Conservation (phyloP, 2,113 vertebrate species). For the Pogonocichla stellata region DNA sequence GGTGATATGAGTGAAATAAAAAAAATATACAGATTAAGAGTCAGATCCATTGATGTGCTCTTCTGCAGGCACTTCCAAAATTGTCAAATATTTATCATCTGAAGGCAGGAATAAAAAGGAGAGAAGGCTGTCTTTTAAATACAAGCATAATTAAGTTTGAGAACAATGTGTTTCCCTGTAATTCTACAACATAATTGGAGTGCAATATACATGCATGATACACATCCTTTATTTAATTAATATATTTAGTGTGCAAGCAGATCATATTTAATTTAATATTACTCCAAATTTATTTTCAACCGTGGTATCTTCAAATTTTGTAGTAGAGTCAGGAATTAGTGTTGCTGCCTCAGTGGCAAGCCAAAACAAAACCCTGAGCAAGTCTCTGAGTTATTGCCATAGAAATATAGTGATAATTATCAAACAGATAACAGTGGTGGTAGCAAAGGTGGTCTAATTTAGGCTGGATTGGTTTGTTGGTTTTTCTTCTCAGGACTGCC, state of each 20-base stretch:
- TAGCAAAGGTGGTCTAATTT: background rate
- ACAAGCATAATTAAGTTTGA: background rate
- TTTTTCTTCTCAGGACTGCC: background rate
- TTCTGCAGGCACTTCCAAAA: background rate
- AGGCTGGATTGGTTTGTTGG: background rate
- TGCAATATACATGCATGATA: no score
- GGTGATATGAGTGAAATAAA: background rate
- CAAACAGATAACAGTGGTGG: background rate
- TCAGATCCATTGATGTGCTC: background rate
- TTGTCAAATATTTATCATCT: background rate
- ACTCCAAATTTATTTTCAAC: background rate
- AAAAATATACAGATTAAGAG: background rate
- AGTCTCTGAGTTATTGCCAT: background rate
- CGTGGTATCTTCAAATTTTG: background rate
- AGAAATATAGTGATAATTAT: background rate
- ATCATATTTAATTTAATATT: background rate
- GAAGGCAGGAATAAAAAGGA: background rate
- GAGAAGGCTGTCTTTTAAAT: background rate
- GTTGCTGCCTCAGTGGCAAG: background rate
- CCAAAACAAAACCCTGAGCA: background rate
- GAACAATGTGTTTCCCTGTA: background rate
- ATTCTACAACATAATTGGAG: background rate
- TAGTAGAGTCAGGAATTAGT: background rate
- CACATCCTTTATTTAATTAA: background rate
- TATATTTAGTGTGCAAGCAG: background rate